Base-by-base conservation (phyloP, 1,140 invertebrate genomes). In the Cydia fagiglandana region DNA sequence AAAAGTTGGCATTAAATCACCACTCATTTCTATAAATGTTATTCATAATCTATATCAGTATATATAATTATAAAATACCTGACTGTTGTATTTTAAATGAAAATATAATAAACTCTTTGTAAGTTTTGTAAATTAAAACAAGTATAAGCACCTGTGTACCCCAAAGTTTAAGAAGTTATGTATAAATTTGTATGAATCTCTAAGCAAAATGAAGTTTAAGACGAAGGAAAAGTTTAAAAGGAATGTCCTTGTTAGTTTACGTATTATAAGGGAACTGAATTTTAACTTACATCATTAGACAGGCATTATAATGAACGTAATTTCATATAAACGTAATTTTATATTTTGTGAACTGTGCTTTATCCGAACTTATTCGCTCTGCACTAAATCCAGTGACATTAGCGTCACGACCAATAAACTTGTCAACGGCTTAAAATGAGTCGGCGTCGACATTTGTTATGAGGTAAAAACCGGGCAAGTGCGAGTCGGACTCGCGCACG, bases 391-490 rank as follows among this genome's bases (percentile, higher is more conserved):
- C n/a, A 17, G 50, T n/a, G 15, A 3, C 47, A 53, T n/a, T n/a
- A 53, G n/a, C n/a, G 50, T 53, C 50, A 53, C 50, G 50, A 53
- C 50, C 50, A 53, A 17, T 53, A 53, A 53, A 53, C n/a, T 53
- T 53, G 50, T 53, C 50, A 53, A 17, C n/a, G n/a, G 7, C n/a
- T 53, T 53, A 53, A 53, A 53, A 53, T 53, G 50, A 53, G 15
- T 53, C 50, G 4, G 6, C n/a, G 50, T 47, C 2, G 45, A n/a
- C 50, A 53, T 53, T 53, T 53, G n/a, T 53, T 53, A 53, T 17
- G 50, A 53, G 15, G 17, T n/a, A 53, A 53, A 17, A 7, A n/a
- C n/a, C n/a, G n/a, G n/a, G n/a, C n/a, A n/a, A n/a, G n/a, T n/a
- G n/a, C n/a, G n/a, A n/a, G n/a, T n/a, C n/a, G n/a, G n/a, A n/a